Conservation (phyloP, 35 echinoderm and acorn worm species). For the Lytechinus variegatus region DNA sequence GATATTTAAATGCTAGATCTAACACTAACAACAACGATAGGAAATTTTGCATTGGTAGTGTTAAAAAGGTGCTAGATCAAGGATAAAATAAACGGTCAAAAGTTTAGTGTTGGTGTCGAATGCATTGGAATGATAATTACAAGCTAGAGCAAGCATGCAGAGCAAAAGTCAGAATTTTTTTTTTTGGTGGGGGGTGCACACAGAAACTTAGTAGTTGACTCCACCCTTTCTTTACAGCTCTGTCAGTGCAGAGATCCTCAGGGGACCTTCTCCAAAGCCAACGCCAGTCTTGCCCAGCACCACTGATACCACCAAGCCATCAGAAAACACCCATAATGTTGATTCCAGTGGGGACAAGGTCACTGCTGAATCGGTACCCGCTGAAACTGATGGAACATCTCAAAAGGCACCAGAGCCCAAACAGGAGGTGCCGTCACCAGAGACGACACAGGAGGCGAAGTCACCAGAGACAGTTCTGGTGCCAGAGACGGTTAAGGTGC, state of each 20-base stretch:
- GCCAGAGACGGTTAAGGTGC: too few species aligned
- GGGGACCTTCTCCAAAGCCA: slow-evolving; percentile 13
- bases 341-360: neutral
- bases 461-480: neutral
- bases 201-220: neutral
- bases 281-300: neutral
- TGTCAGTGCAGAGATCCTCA: slow-evolving; percentile 24
- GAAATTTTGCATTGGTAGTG: too few species aligned
- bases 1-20: too few species aligned
- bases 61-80: too few species aligned
- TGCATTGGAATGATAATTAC: too few species aligned
- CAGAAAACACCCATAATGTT: neutral
- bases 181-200: too few species aligned
- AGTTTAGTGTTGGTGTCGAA: too few species aligned
- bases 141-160: too few species aligned
- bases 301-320: neutral
- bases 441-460: neutral
- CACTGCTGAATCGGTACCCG: neutral
- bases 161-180: too few species aligned
- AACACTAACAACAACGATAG: too few species aligned
- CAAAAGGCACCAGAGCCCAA: neutral
- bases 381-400: neutral
- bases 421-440: neutral
- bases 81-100: too few species aligned
- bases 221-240: neutral